Conservation (phyloP, 2,797 vertebrate species). For the Sarcoramphus papa region DNA sequence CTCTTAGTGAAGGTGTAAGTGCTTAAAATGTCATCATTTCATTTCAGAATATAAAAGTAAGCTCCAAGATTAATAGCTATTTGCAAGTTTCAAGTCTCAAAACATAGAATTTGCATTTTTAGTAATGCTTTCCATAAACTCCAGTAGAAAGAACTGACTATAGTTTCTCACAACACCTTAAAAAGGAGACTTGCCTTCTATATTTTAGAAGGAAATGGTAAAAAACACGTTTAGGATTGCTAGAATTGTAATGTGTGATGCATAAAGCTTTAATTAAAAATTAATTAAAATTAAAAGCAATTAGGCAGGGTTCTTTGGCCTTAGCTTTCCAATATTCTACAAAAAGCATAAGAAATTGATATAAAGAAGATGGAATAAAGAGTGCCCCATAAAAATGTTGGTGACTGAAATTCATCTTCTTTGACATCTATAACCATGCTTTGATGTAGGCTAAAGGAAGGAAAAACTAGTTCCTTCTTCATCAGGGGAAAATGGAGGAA, state of each 20-base stretch:
- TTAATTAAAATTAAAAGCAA: neutral
- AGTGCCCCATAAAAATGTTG: neutral
- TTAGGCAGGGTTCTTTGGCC: neutral
- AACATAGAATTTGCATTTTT: slow-evolving; percentile 16
- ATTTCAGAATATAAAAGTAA: neutral
- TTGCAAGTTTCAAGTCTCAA: neutral
- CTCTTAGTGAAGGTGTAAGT: neutral
- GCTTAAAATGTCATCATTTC: slow-evolving; percentile 22
- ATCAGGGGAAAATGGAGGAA: neutral
- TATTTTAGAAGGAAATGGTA: neutral
- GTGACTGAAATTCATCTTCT: slow-evolving; percentile 43
- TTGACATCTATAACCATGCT: neutral
- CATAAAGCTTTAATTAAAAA: neutral
- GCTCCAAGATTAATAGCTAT: neutral
- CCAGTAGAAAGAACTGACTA: neutral
- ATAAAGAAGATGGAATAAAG: neutral
- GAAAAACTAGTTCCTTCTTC: slow-evolving; percentile 45
- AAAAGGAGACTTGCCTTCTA: neutral
- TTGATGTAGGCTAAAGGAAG: slow-evolving; percentile 11
- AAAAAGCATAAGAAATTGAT: neutral
- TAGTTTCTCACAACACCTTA: neutral
- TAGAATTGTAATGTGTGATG: neutral
- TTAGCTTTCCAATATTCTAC: neutral
- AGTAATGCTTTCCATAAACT: neutral
- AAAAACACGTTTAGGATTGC: neutral